A percentile compares a stretch with the other conserved stretches of the same genome.
Evolutionary conservation across 1,140 invertebrate species (phyloP).

Genomic region (Cydia amplana): DNA sequence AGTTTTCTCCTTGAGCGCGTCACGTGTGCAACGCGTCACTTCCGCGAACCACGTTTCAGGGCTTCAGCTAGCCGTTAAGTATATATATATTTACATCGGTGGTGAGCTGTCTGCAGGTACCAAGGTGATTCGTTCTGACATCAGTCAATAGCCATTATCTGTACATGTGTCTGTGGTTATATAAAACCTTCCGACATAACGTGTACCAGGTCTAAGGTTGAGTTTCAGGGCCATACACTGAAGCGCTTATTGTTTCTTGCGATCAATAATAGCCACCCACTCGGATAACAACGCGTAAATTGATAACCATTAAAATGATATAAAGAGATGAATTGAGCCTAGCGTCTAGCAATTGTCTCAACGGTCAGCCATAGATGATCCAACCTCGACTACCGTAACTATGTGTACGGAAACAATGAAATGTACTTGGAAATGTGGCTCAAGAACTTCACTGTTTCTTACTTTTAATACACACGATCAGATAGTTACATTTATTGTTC

Average conservation of each 20-base stretch:
- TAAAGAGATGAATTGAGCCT: constrained; percentile 28
- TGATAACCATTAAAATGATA: constrained; percentile 29
- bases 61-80: neutral
- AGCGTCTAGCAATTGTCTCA: constrained; percentile 26
- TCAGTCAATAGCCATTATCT: constrained; percentile 32
- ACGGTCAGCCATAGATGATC: constrained; percentile 20
- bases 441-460: constrained; percentile 13
- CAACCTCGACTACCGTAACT: constrained; percentile 12
- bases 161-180: constrained; percentile 30
- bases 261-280: constrained; percentile 32
- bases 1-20: constrained; percentile 28
- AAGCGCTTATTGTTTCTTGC: constrained; percentile 37
- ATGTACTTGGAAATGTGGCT: constrained; percentile 12
- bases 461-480: neutral
- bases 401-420: constrained; percentile 9
- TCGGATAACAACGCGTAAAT: constrained; percentile 30
- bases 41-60: constrained; percentile 21
- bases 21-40: neutral
- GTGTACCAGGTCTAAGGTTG: constrained; percentile 29
- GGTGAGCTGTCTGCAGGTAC: neutral
- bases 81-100: neutral
- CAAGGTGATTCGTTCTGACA: constrained; percentile 24
- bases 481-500: neutral
- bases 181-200: constrained; percentile 28
- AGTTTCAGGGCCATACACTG: constrained; percentile 39